These are phyloP conservation scores for Nemurella pictetii DNA, from an alignment of 2,888 invertebrate species.

Conservation along the genomic window DNA sequence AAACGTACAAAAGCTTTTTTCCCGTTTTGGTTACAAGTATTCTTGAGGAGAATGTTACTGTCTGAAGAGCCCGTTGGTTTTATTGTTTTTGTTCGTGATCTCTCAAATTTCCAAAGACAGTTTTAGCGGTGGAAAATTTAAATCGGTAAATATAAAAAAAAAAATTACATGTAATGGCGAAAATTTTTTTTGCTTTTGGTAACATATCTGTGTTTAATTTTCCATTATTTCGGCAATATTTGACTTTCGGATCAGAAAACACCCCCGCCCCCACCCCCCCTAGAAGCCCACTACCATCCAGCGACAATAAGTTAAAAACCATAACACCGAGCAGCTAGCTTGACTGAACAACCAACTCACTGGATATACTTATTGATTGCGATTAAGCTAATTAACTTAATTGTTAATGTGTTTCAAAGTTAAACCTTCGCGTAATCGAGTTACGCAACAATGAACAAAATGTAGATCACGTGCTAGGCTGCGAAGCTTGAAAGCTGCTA, in stretches of 20 bases:
- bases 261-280: no score
- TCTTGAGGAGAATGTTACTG: not conserved
- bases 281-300: not conserved
- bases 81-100: not conserved
- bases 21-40: not conserved
- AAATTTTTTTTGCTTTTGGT: no score
- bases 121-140: no score
- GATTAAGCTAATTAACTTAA: slow-evolving; percentile 37
- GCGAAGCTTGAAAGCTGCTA: no score
- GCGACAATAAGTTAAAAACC: not conserved
- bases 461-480: not conserved
- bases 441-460: slow-evolving; percentile 30
- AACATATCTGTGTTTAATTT: not conserved
- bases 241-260: not conserved
- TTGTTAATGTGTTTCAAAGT: slow-evolving; percentile 36
- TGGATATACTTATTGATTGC: slow-evolving; percentile 23
- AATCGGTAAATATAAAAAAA: no score
- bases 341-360: not conserved
- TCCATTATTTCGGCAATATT: not conserved
- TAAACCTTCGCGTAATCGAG: slow-evolving; percentile 32
- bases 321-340: not conserved
- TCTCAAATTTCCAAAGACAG: not conserved
- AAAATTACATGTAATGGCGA: no score
- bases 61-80: not conserved
- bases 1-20: not conserved